Base-by-base conservation (phyloP, 2,797 vertebrate genomes). In the Crenuchus spilurus region DNA sequence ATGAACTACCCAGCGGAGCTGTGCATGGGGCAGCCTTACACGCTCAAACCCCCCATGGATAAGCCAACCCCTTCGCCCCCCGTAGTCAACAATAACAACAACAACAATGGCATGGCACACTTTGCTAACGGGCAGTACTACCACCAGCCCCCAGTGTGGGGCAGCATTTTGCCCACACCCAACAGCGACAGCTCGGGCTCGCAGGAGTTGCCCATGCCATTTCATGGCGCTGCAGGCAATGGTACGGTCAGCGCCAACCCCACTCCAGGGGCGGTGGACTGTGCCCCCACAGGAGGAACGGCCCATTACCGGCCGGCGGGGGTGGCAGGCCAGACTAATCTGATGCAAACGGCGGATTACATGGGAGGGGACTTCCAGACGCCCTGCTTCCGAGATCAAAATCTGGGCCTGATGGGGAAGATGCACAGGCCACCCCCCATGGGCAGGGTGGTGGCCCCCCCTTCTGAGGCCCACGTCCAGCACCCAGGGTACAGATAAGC, bases 401-500 rank as follows among this genome's bases (percentile, higher is more conserved):
- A 95, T 93, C 94, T 98, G 88, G 95, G 94, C 16, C 89, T 96
- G 91, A 94, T 98, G 90, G 94, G 94, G 84, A 99, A 99, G 93
- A 95, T 95, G 93, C 96, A 97, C 90, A 95, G 96, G 92, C 94
- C 95, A 91, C 94, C 95, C 82, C 91, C 95, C 83, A 89, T 95
- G 91, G 94, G 83, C 91, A 94, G 96, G 92, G 88, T 89, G 63
- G 95, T 92, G 77, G 77, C 74, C 37, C 77, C 72, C 28, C 67
- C 61, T 84, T 95, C 95, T 35, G 96, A 98, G 83, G 92, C 93
- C 54, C 97, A 97, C 92, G 91, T 97, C 94, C 97, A 98, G 90
- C 96, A 98, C 90, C 98, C 95, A 89, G 97, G 96, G 92, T 99
- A 99, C 93, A 99, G 98, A 98, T 99, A 97, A 96, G 95, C 94